Evolutionary conservation across 2,797 vertebrate species (phyloP), one percentile per base, ranked within the genome.

Genomic region (Rhynchonycteris naso): DNA sequence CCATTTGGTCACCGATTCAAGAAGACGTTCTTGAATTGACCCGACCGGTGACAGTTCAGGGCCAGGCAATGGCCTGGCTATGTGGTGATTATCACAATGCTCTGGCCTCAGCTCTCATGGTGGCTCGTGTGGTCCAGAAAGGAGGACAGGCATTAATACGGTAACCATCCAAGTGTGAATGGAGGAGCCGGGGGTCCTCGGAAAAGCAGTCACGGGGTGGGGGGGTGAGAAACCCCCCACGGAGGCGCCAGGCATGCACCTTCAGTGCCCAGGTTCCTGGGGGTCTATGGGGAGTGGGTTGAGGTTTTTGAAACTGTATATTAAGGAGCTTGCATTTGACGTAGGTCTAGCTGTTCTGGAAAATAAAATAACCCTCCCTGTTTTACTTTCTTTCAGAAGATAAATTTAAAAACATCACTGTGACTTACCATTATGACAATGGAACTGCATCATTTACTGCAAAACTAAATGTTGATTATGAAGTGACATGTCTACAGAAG

Each of bases 341-440:
- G 10, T 16, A 30, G 15, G 76, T 74, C 54, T 69, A 13, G 79
- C 86, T 12, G 58, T 58, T 94, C 43, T 56, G 71, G 80, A 94
- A 88, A n/a, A 58, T 38, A 18, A 2, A 76, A 22, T 61, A 80
- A 84, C 24, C 33, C 2, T 56, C 8, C 1, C 18, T 18, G 13
- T 54, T 83, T 43, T 30, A 15, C 69, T 88, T 87, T 72, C 72
- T 95, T 93, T 69, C 82, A 97, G 97, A 0, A 12, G 0, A 21
- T 0, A 26, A 6, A 54, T 85, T n/a, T 54, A 0, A 0, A 7
- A 0, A 0, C 1, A 4, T 90, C 54, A 0, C 4, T 30, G 95
- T 93, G 65, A 0, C 0, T 0, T 97, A 96, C 28, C 0, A 0
- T 0, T 85, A 85, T 58, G 0, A 28, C 0, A 0, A 12, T 0